Base-by-base conservation (phyloP, 2,888 invertebrate genomes). In the Euplexia lucipara region DNA sequence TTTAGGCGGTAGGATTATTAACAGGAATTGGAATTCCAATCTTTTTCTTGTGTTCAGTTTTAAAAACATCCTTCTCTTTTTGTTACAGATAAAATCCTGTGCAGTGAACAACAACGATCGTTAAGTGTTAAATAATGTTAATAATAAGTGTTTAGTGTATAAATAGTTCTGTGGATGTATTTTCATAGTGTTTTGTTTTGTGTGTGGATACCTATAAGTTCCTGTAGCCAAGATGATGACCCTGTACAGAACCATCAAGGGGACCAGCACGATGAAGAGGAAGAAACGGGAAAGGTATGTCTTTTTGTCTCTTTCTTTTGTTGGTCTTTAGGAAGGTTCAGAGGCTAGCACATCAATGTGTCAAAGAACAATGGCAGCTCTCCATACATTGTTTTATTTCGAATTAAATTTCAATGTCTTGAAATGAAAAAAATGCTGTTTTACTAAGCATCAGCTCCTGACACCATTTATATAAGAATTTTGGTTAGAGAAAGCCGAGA, bases 191-290 rank as follows among this genome's bases (percentile, higher is more conserved):
- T 83, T 84, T 85, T 81, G 70, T 59, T 78, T 78, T 83, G 84
- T 51, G 84, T 71, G 72, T 81, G 58, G 8, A 30, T 32, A 47
- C 8, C 35, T 14, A 9, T 42, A 12, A 48, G 16, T 7, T 26
- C 8, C 34, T 45, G 16, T 20, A 12, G 57, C 79, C 90, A 96
- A 94, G 83, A 96, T 96, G 96, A 95, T 96, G 96, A 96, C 96
- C 81, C 67, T 96, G 53, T 96, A 96, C 83, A 89, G 96, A 88
- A 96, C 96, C 88, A 95, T 96, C 61, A 96, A 96, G 79, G 96
- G 96, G 30, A 95, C 94, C 26, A 93, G 95, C 54, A 95, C 95
- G 1, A 87, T 94, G 26, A 95, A 95, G 83, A 91, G 96, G 81
- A 95, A 95, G 88, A 92, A 93, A 84, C 87, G 96, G 56, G 96